Percentiles rank a stretch among this genome's conserved stretches.
Conservation (phyloP, 2,113 vertebrate species). For the Gallinago jamesoni region DNA sequence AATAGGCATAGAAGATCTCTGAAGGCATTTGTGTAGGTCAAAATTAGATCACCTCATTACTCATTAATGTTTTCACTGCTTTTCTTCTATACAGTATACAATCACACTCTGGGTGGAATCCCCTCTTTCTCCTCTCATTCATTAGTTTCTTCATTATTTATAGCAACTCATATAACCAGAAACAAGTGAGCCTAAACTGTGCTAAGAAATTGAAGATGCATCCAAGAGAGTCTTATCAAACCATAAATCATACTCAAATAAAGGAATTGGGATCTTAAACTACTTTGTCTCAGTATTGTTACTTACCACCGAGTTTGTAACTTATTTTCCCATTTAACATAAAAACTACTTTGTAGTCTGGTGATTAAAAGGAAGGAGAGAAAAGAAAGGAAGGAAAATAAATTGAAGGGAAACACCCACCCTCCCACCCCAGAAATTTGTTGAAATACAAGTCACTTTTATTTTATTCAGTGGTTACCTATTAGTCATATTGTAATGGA, state of each 20-base stretch:
- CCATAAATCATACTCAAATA: neutral
- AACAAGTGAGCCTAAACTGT: neutral
- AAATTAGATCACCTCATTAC: neutral
- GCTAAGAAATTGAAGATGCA: neutral
- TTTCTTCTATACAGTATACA: neutral
- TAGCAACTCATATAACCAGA: neutral
- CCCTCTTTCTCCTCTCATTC: neutral
- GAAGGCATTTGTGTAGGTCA: neutral
- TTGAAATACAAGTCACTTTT: neutral
- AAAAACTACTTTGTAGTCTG: neutral
- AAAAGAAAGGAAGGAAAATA: neutral
- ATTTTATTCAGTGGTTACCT: neutral
- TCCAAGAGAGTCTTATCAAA: neutral
- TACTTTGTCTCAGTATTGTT: neutral
- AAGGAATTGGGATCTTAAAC: neutral
- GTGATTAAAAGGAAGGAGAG: neutral
- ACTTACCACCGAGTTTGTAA: neutral
- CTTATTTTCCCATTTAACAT: neutral
- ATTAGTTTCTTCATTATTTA: neutral
- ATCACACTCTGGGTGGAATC: neutral
- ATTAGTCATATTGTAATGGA: neutral
- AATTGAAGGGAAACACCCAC: rapidly evolving
- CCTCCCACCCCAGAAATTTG: neutral
- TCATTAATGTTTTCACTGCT: neutral
- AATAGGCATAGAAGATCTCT: neutral